Percentiles rank a stretch among this genome's conserved stretches.
Conservation (phyloP, 1,140 invertebrate genomes). For the Scylla paramamosain region DNA sequence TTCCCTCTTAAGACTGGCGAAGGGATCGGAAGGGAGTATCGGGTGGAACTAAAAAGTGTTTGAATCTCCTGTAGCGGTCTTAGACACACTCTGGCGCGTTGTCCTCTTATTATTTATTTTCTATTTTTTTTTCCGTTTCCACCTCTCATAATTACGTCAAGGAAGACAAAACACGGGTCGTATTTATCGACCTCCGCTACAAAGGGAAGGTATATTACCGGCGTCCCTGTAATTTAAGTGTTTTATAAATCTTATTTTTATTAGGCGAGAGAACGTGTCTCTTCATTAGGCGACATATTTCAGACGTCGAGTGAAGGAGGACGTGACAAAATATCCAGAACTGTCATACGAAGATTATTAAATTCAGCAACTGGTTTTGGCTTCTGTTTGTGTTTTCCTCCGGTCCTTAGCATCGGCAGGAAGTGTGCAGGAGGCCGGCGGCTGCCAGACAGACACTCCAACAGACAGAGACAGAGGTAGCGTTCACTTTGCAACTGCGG, state of each 20-base stretch:
- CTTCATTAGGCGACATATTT: slow-evolving; percentile 22
- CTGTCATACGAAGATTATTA: background rate
- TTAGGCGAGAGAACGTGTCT: background rate
- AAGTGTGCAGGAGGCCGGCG: background rate
- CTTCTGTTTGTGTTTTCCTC: background rate
- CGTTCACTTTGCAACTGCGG: background rate
- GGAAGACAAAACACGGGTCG: background rate
- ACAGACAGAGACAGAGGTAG: background rate
- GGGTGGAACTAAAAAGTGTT: background rate
- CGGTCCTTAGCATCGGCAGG: background rate
- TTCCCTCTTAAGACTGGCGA: background rate
- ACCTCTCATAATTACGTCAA: background rate
- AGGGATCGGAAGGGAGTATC: background rate
- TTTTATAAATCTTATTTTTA: slow-evolving; percentile 25
- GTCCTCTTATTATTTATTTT: background rate
- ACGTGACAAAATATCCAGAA: background rate
- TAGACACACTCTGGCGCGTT: background rate
- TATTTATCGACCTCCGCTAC: background rate
- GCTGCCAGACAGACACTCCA: background rate
- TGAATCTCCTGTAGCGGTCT: background rate
- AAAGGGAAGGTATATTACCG: slow-evolving; percentile 10
- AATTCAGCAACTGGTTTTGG: background rate
- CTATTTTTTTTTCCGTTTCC: background rate
- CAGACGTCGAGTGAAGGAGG: background rate
- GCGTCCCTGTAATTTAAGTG: background rate